Conservation (phyloP, 2,113 vertebrate species). For the Reinhardtius hippoglossoides region DNA sequence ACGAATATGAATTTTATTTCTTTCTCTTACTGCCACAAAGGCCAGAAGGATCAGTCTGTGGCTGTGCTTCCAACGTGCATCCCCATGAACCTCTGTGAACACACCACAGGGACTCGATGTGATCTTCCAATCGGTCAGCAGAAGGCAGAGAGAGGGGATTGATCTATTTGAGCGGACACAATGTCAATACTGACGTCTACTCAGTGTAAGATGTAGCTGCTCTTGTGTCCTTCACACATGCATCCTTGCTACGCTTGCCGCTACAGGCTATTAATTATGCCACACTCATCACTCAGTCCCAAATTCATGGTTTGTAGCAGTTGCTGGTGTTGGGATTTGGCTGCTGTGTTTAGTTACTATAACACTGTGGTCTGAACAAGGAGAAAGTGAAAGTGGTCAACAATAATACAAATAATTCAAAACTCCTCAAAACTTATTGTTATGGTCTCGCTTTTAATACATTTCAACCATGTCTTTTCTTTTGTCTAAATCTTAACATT, state of each 20-base stretch:
- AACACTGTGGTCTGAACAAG: background rate
- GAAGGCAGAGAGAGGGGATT: slow-evolving; percentile 37
- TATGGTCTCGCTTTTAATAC: too few species aligned
- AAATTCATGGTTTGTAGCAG: slow-evolving; percentile 20
- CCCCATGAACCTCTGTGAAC: slow-evolving; percentile 23
- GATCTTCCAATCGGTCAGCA: slow-evolving; percentile 61
- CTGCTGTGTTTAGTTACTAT: background rate
- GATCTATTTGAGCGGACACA: slow-evolving; percentile 73
- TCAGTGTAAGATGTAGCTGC: slow-evolving; percentile 64
- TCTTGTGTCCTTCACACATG: slow-evolving; percentile 68
- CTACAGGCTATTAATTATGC: slow-evolving; percentile 46
- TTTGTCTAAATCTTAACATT: too few species aligned
- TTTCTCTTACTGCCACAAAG: background rate
- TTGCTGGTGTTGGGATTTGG: background rate
- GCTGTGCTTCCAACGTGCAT: background rate
- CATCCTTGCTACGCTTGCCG: slow-evolving; percentile 19
- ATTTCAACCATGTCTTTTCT: background rate
- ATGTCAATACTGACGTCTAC: slow-evolving; percentile 70
- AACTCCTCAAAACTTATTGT: background rate
- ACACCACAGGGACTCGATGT: slow-evolving; percentile 54
- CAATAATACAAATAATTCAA: background rate
- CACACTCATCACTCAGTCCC: slow-evolving; percentile 20
- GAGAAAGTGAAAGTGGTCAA: background rate
- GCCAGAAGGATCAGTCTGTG: background rate
- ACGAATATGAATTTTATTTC: background rate